Conservation (phyloP, 1,140 invertebrate species). For the Zaprionus ornatus region DNA sequence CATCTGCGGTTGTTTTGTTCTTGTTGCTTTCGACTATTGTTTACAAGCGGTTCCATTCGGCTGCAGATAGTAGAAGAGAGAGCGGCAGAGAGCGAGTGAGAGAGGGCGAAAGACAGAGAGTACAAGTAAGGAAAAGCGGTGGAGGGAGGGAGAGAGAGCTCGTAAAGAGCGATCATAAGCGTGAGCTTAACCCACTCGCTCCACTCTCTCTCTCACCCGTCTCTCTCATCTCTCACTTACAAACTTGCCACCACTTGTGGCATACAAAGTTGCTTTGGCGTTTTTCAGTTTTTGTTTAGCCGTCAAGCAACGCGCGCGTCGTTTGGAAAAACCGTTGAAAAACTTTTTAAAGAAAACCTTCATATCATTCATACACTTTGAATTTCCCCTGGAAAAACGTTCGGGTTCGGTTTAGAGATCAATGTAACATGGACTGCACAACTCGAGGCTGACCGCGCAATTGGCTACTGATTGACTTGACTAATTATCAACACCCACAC, state of each 20-base stretch:
- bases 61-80: constrained; percentile 35
- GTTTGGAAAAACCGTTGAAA: constrained; percentile 14
- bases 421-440: constrained; percentile 26
- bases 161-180: constrained; percentile 9
- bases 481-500: constrained; percentile 35
- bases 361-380: too few species aligned
- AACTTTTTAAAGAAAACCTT: constrained; percentile 28
- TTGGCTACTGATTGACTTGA: constrained; percentile 18
- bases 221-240: constrained; percentile 14
- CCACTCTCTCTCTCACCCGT: not conserved
- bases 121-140: not conserved
- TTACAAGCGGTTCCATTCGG: constrained; percentile 62
- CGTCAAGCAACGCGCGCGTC: constrained; percentile 41
- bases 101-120: constrained; percentile 6
- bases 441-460: constrained; percentile 25
- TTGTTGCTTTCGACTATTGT: constrained; percentile 46
- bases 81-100: constrained; percentile 6
- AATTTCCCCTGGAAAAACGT: not conserved
- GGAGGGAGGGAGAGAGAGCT: not conserved
- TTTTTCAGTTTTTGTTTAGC: constrained; percentile 46
- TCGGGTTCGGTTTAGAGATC: not conserved
- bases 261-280: constrained; percentile 9
- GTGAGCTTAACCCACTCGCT: constrained; percentile 21
- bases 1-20: constrained; percentile 21
- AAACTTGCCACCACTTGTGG: constrained; percentile 50